A percentile compares a stretch with the other conserved stretches of the same genome.
Conservation (phyloP, 2,797 vertebrate species). For the Rhincodon typus region DNA sequence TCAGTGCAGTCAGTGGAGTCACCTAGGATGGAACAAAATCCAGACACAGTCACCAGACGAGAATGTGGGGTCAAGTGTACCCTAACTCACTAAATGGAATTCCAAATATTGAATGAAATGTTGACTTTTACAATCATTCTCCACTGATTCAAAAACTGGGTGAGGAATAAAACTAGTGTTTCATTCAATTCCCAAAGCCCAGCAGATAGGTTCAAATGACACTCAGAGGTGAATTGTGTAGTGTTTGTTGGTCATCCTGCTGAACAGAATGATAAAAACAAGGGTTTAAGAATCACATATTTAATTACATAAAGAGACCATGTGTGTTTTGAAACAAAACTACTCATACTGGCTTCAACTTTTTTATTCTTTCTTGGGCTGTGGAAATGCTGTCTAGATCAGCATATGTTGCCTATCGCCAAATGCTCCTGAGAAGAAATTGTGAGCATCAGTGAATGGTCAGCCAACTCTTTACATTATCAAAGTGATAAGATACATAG, state of each 20-base stretch:
- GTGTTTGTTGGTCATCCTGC: background rate
- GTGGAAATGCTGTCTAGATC: background rate
- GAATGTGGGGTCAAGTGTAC: background rate
- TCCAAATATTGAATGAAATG: background rate
- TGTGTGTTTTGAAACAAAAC: background rate
- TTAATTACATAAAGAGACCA: background rate
- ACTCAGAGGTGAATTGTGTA: background rate
- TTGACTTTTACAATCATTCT: background rate
- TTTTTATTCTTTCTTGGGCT: background rate
- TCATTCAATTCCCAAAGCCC: background rate
- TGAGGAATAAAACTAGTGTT: background rate
- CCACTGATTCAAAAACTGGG: background rate
- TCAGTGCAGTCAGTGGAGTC: constrained; percentile 86
- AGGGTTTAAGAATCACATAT: background rate
- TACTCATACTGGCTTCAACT: background rate
- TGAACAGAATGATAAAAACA: background rate
- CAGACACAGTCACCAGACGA: background rate
- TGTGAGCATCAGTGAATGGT: background rate
- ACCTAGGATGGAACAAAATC: constrained; percentile 59
- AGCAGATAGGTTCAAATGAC: background rate
- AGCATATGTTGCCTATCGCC: background rate
- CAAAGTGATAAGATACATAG: background rate
- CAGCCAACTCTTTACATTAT: background rate
- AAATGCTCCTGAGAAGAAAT: background rate
- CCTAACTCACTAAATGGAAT: background rate